These are phyloP conservation scores for Arion vulgaris DNA, from an alignment of 1,140 invertebrate genomes.

Conservation along the genomic window DNA sequence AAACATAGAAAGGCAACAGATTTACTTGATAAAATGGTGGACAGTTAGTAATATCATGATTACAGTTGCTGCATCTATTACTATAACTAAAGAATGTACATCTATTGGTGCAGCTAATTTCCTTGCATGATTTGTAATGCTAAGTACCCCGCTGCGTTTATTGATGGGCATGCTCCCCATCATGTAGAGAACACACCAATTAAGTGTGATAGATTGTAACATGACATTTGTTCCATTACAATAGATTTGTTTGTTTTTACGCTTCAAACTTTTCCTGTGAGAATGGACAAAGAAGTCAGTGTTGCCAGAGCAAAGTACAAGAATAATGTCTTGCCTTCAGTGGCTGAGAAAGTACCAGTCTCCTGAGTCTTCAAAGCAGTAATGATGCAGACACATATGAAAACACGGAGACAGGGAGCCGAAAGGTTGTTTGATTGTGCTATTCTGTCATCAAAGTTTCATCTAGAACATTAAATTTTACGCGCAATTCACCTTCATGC, in stretches of 20 bases:
- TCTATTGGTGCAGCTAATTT: background rate
- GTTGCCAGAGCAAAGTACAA: background rate
- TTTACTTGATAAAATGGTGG: too few relatives aligned
- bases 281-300: slow-evolving; percentile 24
- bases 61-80: too few relatives aligned
- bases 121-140: slow-evolving; percentile 6
- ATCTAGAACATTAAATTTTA: background rate
- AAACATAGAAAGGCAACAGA: too few relatives aligned
- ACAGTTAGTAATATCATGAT: too few relatives aligned
- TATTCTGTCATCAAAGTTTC: slow-evolving; percentile 7
- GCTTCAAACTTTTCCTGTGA: slow-evolving; percentile 1
- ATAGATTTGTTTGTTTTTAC: slow-evolving; percentile 25
- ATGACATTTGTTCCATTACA: slow-evolving; percentile 11
- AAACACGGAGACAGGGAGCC: background rate
- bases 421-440: background rate
- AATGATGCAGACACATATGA: background rate
- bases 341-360: background rate
- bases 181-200: slow-evolving; percentile 11
- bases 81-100: background rate
- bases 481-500: background rate
- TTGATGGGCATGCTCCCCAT: slow-evolving; percentile 17
- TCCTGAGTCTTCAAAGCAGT: background rate
- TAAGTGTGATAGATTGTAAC: background rate
- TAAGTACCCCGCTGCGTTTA: background rate
- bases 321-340: background rate